Conservation (phyloP, 2,797 vertebrate species). For the Pseudochirops cupreus region DNA sequence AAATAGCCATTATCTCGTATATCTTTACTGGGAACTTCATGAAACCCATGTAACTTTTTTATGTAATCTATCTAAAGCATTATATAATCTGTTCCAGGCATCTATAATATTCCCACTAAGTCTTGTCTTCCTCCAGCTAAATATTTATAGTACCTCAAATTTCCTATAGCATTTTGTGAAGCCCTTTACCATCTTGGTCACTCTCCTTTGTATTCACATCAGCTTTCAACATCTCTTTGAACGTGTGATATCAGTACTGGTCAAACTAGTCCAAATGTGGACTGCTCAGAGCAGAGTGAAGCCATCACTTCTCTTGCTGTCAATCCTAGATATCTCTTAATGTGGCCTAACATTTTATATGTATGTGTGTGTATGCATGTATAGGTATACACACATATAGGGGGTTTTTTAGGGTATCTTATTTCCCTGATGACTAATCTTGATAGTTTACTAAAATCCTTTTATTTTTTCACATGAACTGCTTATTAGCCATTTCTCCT, state of each 20-base stretch:
- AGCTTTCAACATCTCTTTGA: neutral
- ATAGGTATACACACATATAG: no score
- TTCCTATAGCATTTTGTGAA: neutral
- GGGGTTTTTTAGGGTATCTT: neutral
- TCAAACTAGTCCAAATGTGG: neutral
- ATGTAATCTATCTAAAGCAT: neutral
- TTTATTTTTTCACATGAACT: neutral
- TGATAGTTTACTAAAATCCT: neutral
- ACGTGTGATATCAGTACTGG: neutral
- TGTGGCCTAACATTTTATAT: neutral
- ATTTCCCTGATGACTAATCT: neutral
- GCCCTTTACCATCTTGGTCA: neutral
- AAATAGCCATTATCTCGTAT: neutral
- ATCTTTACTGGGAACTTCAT: neutral
- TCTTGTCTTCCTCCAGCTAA: neutral
- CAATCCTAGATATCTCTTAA: neutral
- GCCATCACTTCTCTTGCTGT: neutral
- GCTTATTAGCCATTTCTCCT: neutral
- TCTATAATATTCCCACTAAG: neutral
- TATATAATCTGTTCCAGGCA: neutral
- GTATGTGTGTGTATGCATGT: no score
- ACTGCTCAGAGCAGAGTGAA: neutral
- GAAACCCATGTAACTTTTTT: neutral
- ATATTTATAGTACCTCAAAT: neutral
- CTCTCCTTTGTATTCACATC: neutral